Percentiles rank a stretch among this genome's conserved stretches.
Conservation (phyloP, 2,888 invertebrate species). For the Patella depressa region DNA sequence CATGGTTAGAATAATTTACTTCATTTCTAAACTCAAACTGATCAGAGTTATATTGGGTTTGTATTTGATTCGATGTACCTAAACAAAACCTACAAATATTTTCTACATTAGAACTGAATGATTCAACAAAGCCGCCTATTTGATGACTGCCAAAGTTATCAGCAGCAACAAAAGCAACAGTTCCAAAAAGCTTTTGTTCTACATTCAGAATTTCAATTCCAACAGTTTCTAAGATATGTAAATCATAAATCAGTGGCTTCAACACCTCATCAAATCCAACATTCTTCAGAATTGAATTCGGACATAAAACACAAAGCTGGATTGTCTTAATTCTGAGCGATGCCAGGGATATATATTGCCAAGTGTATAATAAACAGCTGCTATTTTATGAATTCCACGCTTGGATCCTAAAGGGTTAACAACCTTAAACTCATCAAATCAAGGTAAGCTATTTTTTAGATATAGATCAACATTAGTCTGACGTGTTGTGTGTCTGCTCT, state of each 20-base stretch:
- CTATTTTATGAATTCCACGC: conserved; percentile 16
- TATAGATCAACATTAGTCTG: too few species aligned
- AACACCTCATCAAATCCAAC: conserved; percentile 2
- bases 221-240: conserved; percentile 7
- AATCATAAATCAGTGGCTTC: conserved; percentile 12
- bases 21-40: conserved; percentile 1
- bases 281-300: neutral
- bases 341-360: conserved; percentile 11
- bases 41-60: neutral
- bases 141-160: conserved; percentile 19
- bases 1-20: neutral
- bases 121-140: conserved; percentile 11
- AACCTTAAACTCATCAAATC: conserved; percentile 23
- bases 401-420: conserved; percentile 20
- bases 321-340: neutral
- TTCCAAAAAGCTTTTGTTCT: neutral
- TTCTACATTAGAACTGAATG: conserved; percentile 13
- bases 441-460: too few species aligned
- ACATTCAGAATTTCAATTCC: conserved; percentile 14
- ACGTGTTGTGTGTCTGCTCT: too few species aligned
- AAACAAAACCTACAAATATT: conserved; percentile 22
- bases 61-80: conserved; percentile 5
- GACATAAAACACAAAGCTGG: neutral
- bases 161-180: conserved; percentile 3
- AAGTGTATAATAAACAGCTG: conserved; percentile 21